Evolutionary conservation across 2,113 vertebrate species (phyloP), one percentile per base, ranked within the genome.

Genomic region (Aspidoscelis tigris): DNA sequence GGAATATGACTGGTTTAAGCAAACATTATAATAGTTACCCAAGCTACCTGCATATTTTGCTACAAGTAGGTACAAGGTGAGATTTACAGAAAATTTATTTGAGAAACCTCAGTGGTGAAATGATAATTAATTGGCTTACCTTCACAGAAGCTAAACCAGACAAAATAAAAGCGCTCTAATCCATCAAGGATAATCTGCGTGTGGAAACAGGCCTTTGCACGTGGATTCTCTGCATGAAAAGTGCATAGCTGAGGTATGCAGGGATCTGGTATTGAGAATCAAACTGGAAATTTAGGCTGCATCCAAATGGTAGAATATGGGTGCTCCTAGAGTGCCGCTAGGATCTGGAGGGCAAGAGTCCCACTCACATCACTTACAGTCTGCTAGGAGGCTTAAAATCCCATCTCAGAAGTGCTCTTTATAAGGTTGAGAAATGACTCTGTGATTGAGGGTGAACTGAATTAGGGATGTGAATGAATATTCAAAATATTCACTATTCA

Each of bases 21-120:
- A 12, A 43, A 65, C 21, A 66, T 18, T 41, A 47, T 12, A 65
- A 65, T 14, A 6, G 39, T 79, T 84, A 76, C 14, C 5, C 20
- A 43, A 73, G 58, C 14, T 64, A 22, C 14, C 10, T 77, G 10
- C 55, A 5, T 78, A 73, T n/a, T 70, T 70, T 73, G 58, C 55
- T 55, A 83, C 80, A 74, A 65, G 75, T 55, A 73, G 75, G 75
- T 55, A 82, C 85, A 86, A 8, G 80, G 70, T 72, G 66, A 65
- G 58, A 5, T 41, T 41, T 78, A 71, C 11, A 8, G 41, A 26
- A 76, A 75, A 76, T 43, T 47, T 73, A 24, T 65, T 47, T 64
- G 55, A 50, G 55, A 50, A 84, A 79, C 33, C 41, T 73, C 69
- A 79, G 55, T 22, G 14, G 14, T 84, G 26, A 72, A 79, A 73